Evolutionary conservation across 2,113 vertebrate genomes (phyloP), one percentile per base, ranked within the genome.

Genomic region (Melanocharis versteri): DNA sequence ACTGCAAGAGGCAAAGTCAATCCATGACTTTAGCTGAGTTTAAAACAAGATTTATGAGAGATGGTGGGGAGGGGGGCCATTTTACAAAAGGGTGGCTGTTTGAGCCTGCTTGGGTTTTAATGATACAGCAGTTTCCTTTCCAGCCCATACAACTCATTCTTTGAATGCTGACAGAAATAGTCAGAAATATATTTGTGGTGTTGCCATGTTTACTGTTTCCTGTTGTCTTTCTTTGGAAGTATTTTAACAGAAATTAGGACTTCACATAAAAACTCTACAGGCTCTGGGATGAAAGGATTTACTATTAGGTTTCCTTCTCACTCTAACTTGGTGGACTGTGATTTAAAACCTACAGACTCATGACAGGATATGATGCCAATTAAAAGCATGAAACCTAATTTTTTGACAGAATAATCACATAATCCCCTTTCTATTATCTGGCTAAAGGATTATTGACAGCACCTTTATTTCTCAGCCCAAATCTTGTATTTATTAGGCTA

Each of bases 51-150:
- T 98, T 98, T 98, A 98, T 97, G 97, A 97, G 96, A 96, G 80
- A 84, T 1, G 9, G 65, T 75, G 78, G 51, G 93, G 66, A 87
- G 89, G 91, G 96, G 91, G 93, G 53, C 73, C 93, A 76, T 95
- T 96, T 97, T 95, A 97, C 97, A 95, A 96, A 97, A 96, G 97
- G 91, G 89, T 65, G 76, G 89, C 97, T 98, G 87, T 97, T 98
- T 96, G 95, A 70, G 80, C 80, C 87, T 70, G 92, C 89, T 79
- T 81, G 60, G 87, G 45, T 91, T 97, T 97, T 97, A 98, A 98
- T 92, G 85, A 96, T 96, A 96, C 96, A 98, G 97, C 98, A 98
- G 98, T 98, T 99, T 98, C 98, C 98, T 98, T 97, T 95, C 92
- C 82, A 90, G 94, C 72, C 64, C 37, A 45, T 87, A 88, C 80